Percentiles rank a stretch among this genome's conserved stretches.
Conservation (phyloP, 2,113 vertebrate species). For the Thermophis baileyi region DNA sequence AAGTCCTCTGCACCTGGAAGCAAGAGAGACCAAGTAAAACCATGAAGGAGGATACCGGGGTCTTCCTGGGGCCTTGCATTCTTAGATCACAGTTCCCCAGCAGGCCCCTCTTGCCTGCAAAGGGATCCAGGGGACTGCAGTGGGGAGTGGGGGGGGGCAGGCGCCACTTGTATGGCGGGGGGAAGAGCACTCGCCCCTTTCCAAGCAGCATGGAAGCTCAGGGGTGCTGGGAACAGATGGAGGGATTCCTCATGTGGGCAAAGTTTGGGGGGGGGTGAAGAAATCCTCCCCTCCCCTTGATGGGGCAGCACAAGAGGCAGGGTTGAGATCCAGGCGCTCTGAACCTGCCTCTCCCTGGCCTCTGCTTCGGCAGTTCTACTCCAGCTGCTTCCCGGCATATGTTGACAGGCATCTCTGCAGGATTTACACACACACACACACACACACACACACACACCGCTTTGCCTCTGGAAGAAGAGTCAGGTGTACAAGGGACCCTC, state of each 20-base stretch:
- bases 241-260: not conserved
- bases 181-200: not conserved
- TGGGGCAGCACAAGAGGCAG: not conserved
- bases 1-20: constrained; percentile 84
- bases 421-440: too few species aligned
- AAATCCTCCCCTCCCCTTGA: not conserved
- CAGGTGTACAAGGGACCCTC: too few species aligned
- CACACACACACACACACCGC: too few species aligned
- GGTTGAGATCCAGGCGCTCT: too few species aligned
- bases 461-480: not conserved
- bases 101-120: not conserved
- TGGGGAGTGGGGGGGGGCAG: too few species aligned
- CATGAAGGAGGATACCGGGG: not conserved
- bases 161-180: not conserved
- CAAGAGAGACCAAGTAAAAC: constrained; percentile 21
- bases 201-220: not conserved
- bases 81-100: not conserved
- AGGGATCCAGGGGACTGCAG: not conserved
- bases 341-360: not conserved
- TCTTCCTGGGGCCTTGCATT: not conserved
- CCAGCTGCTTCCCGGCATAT: not conserved
- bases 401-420: not conserved
- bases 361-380: not conserved
- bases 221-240: not conserved
- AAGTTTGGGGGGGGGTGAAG: not conserved